These are phyloP conservation scores for Clamator glandarius DNA, from an alignment of 2,797 vertebrate species.

Conservation along the genomic window DNA sequence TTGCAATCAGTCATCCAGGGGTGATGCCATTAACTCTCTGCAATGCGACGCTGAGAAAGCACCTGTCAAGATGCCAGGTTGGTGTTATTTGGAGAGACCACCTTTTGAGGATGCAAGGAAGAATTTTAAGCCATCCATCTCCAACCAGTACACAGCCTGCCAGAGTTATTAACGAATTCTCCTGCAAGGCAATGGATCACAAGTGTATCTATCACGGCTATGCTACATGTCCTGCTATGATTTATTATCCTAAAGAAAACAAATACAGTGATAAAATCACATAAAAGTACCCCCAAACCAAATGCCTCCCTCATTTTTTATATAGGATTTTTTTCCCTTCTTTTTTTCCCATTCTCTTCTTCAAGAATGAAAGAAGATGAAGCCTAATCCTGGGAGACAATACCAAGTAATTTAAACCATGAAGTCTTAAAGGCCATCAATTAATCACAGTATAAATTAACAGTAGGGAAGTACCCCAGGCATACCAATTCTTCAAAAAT, in stretches of 20 bases:
- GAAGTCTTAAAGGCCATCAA: neutral
- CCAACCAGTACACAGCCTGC: slow-evolving; percentile 31
- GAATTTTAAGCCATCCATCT: slow-evolving; percentile 9
- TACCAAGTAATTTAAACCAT: slow-evolving; percentile 6
- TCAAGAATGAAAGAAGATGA: neutral
- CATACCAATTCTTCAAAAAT: neutral
- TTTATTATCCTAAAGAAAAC: slow-evolving; percentile 12
- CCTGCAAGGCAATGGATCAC: slow-evolving; percentile 31
- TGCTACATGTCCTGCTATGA: slow-evolving; percentile 6
- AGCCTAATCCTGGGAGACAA: neutral
- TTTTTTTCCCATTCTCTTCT: neutral
- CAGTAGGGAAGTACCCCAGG: neutral
- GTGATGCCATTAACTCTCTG: neutral
- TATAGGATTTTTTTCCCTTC: neutral
- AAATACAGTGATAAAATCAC: slow-evolving; percentile 23
- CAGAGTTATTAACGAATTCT: slow-evolving; percentile 55
- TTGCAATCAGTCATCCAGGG: neutral
- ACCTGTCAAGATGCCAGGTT: neutral
- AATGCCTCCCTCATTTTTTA: neutral
- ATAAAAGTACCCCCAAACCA: neutral
- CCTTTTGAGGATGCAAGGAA: neutral
- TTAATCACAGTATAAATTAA: slow-evolving; percentile 30
- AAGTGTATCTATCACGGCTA: slow-evolving; percentile 1
- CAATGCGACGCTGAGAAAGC: rapidly evolving
- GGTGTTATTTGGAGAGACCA: neutral